These are phyloP conservation scores for Zaprionus nigranus DNA, from an alignment of 1,140 invertebrate genomes.

Conservation along the genomic window DNA sequence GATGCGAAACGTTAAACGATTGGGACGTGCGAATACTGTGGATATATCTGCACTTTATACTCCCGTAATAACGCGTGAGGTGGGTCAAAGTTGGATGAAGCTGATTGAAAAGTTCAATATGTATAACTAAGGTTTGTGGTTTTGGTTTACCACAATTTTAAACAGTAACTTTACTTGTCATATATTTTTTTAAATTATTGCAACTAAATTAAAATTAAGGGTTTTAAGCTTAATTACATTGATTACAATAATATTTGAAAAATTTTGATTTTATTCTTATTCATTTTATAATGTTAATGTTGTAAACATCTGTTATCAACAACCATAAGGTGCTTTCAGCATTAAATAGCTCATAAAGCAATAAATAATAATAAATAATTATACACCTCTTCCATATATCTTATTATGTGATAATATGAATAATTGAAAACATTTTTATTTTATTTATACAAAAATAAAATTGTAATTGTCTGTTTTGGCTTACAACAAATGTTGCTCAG, in stretches of 20 bases:
- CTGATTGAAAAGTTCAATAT: slow-evolving; percentile 1
- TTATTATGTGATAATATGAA: neutral
- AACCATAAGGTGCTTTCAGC: neutral
- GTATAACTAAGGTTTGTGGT: no score
- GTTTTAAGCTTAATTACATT: no score
- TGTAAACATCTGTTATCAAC: neutral
- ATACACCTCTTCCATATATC: neutral
- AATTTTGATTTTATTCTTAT: neutral
- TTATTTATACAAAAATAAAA: no score
- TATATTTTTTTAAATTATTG: neutral
- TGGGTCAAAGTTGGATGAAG: neutral
- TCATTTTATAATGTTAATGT: neutral
- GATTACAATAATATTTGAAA: neutral
- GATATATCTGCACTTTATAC: slow-evolving; percentile 9
- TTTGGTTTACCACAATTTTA: neutral
- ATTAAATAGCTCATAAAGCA: neutral
- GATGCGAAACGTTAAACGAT: slow-evolving; percentile 35
- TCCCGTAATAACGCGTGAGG: neutral
- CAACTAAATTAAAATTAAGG: neutral
- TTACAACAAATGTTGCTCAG: neutral
- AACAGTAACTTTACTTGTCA: neutral
- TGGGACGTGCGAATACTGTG: slow-evolving; percentile 23
- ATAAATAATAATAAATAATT: neutral
- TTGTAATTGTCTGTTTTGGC: neutral
- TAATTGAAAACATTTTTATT: no score